Evolutionary conservation across 1,140 invertebrate genomes (phyloP), one percentile per base, ranked within the genome.

Genomic region (Drosophila littoralis): DNA sequence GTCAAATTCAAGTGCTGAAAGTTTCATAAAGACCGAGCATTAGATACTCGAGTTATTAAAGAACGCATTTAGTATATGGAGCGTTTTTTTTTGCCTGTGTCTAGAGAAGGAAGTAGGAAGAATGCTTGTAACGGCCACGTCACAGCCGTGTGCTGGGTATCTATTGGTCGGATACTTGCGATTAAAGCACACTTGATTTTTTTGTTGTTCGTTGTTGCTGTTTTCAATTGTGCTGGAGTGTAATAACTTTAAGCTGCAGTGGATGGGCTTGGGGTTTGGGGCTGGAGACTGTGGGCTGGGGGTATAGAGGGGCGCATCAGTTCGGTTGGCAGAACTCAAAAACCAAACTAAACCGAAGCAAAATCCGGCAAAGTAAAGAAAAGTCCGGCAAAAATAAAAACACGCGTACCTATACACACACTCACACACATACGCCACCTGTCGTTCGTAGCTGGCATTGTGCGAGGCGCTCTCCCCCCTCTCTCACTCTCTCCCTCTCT

Each of bases 331-430:
- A 65, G 45, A 58, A 58, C 61, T 72, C 69, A 67, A 72, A 69
- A 70, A 46, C 65, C 65, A 59, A 77, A 70, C 71, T 69, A 74
- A 69, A 58, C 70, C 64, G 40, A 72, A 66, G 54, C 61, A 58
- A 71, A 77, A 74, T 58, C 55, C 61, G 42, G 63, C 32, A 73
- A 77, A 77, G 75, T 65, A 75, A 75, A 60, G 71, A 64, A 65
- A 60, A 75, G 66, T 70, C 48, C 43, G 36, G 22, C 36, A 69
- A 75, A 10, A 63, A 61, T 52, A 35, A 75, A 66, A 65, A 73
- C 50, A 61, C 50, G 50, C 48, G 55, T 52, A 48, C 40, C 22
- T 28, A 58, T 51, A 10, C 54, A 68, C 55, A 59, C 40, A 45
- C 40, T 38, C 58, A 48, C 43, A 63, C 46, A 17, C 57, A 33